Base-by-base conservation (phyloP, 2,888 invertebrate genomes). In the Phalera bucephala region DNA sequence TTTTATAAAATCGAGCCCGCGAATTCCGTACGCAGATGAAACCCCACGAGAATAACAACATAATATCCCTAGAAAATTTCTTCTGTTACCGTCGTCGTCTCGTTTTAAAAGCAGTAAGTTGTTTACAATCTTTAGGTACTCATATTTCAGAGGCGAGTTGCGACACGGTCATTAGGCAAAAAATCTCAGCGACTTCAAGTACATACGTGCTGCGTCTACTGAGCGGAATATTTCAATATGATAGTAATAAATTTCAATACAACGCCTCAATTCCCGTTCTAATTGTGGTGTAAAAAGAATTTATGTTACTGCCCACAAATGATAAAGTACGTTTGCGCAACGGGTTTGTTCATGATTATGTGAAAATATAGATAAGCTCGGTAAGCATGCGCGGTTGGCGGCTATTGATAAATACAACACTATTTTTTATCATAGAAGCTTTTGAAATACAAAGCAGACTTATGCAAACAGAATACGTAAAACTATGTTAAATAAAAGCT, bases 181-280 rank as follows among this genome's bases (percentile, higher is more conserved):
- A 43, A 45, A 37, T 55, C 40, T 45, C 11, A 5, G 29, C n/a
- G 15, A 28, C 8, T 28, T 9, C 15, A 36, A 49, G 40, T 44
- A 43, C 34, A 20, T 31, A 31, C 30, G n/a, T n/a, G n/a, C n/a
- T 44, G 27, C 29, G 28, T 35, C 31, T 7, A 25, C 30, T 35
- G 34, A 44, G 37, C 27, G 30, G 57, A 45, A 52, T 48, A 39
- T 43, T 46, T 33, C 35, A 44, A 40, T 52, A 40, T 34, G 29
- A 46, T 51, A 43, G 31, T 45, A 58, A 64, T 59, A 61, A 63
- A 63, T 56, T 42, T 44, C 40, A 43, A 53, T 57, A 45, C 48
- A 40, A 8, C 32, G 55, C 53, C 49, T 49, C 42, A 54, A 52
- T 64, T 61, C 49, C 26, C 27, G 25, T 31, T 47, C 37, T 53